These are phyloP conservation scores for cattle (Bos taurus) DNA, from an alignment of 2,113 vertebrate genomes.

Conservation along the genomic window DNA sequence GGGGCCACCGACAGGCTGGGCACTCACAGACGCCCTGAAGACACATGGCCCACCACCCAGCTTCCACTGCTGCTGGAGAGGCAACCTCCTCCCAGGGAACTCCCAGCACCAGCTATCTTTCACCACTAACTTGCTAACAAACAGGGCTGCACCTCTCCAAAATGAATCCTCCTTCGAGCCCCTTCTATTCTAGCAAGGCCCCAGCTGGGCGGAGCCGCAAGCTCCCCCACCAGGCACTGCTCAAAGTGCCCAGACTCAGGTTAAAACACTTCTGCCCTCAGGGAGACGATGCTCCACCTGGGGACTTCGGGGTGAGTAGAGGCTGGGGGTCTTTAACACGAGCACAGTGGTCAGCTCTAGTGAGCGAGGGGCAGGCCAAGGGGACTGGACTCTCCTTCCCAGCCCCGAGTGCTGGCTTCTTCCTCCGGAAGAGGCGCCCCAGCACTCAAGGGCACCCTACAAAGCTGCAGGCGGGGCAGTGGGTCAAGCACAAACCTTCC, in stretches of 20 bases:
- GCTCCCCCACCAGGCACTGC: too few relatives aligned
- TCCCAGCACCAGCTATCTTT: not conserved
- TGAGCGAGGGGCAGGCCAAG: not conserved
- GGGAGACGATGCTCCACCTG: rapidly evolving
- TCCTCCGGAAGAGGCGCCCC: not conserved
- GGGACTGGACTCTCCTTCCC: not conserved
- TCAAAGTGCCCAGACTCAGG: not conserved
- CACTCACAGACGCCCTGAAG: not conserved
- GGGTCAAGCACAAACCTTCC: not conserved
- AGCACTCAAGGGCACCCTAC: rapidly evolving
- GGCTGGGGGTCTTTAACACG: not conserved
- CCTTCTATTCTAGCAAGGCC: not conserved
- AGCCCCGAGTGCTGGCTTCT: rapidly evolving
- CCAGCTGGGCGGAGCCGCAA: rapidly evolving
- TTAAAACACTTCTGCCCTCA: not conserved
- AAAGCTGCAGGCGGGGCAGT: rapidly evolving
- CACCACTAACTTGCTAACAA: too few relatives aligned
- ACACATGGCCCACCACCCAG: rapidly evolving
- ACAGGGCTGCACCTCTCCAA: not conserved
- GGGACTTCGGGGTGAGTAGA: rapidly evolving
- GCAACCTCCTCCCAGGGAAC: not conserved
- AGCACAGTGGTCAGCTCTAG: not conserved
- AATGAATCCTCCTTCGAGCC: not conserved
- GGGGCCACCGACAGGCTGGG: rapidly evolving
- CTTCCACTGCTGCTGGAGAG: not conserved